Base-by-base conservation (phyloP, 2,113 vertebrate genomes). In the Ceyx margarethae region DNA sequence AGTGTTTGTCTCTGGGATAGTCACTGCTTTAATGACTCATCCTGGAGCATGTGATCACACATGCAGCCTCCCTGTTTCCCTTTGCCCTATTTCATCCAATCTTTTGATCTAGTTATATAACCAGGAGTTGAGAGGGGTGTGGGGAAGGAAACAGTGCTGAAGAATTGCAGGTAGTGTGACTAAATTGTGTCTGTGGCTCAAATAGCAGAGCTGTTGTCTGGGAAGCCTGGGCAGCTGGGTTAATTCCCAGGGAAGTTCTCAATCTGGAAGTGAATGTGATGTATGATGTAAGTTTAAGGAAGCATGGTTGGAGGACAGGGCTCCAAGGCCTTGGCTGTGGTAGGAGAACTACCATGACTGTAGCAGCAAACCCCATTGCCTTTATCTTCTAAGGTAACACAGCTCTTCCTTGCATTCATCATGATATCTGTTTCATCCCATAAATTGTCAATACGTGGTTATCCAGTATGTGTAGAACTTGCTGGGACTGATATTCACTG, bases 91-190 rank as follows among this genome's bases (percentile, higher is more conserved):
- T 97, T 96, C 93, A 93, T 91, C 90, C 91, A 74, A 43, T 91
- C 92, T 96, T 96, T 95, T 95, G 91, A 93, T 95, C 89, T 93
- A 87, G 91, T 96, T 97, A 94, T 57, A 62, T 96, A 96, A 97
- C 69, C 33, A 28, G 66, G 72, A 95, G 80, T 81, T 7, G 11
- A 85, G 80, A 76, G 65, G 60, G 65, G 33, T 61, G n/a, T 37
- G 75, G 81, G 56, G 19, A 77, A 89, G 85, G 72, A 91, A 95
- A 37, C 10, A 10, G 73, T 40, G 72, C 72, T 74, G 82, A 81
- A 85, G 64, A 92, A 76, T 60, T 87, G 79, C 61, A 91, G 93
- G 92, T 96, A 56, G 71, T 60, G 50, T 75, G 83, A 81, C 89
- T 78, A 46, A 95, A 93, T 74, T 57, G 54, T 77, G 64, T 66